Percentiles rank a stretch among this genome's conserved stretches.
Conservation (phyloP, 2,888 invertebrate species). For the Aspidapion aeneum region DNA sequence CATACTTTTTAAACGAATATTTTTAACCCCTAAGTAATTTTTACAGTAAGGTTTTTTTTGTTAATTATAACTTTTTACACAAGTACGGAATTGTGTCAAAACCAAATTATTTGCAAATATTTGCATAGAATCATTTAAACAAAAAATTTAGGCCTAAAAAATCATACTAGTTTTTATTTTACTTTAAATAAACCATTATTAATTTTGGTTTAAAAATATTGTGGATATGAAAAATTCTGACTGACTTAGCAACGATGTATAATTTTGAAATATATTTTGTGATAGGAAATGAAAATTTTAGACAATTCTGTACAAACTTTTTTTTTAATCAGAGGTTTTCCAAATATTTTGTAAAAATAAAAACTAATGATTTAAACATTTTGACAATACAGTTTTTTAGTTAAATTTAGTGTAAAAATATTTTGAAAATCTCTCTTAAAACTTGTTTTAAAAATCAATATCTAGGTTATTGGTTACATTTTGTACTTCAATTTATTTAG, state of each 20-base stretch:
- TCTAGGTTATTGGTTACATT: neutral
- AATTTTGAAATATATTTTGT: neutral
- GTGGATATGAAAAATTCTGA: no score
- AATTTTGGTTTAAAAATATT: no score
- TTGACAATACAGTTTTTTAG: neutral
- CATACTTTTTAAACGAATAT: no score
- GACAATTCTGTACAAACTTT: neutral
- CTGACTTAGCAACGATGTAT: no score
- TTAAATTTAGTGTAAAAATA: neutral
- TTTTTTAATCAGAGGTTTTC: neutral
- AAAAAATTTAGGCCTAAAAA: no score
- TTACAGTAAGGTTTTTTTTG: slow-evolving; percentile 1
- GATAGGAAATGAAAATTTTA: neutral
- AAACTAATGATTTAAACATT: no score
- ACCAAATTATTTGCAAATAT: no score
- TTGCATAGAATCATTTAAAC: no score
- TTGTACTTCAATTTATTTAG: neutral
- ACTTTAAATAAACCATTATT: no score
- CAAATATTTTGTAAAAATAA: neutral
- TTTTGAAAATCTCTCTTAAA: neutral
- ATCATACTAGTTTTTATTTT: no score
- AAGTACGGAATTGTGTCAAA: no score
- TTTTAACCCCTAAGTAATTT: neutral
- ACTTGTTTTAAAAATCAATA: neutral
- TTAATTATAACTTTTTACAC: no score